Conservation (phyloP, 2,888 invertebrate genomes). For the Drosophila neutralis region DNA sequence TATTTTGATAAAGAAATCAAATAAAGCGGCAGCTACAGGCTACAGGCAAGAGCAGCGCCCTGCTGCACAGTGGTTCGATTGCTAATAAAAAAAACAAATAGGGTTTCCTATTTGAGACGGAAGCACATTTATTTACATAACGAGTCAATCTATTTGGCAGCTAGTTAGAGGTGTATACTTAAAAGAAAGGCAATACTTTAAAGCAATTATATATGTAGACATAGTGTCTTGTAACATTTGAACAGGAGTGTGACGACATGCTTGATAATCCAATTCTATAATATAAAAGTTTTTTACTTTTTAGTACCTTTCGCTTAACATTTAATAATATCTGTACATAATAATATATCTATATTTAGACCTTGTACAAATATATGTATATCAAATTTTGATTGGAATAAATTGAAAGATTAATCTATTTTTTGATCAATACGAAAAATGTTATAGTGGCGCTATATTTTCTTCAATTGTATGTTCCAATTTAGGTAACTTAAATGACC, state of each 20-base stretch:
- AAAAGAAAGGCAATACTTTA: not conserved
- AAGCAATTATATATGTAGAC: not conserved
- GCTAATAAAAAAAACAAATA: constrained; percentile 22
- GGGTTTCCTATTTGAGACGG: constrained; percentile 18
- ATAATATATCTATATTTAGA: not conserved
- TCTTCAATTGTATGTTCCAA: not conserved
- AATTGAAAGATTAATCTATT: not conserved
- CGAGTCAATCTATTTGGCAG: constrained; percentile 19
- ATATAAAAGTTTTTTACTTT: not conserved
- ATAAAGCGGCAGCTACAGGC: constrained; percentile 62
- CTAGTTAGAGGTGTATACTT: not conserved
- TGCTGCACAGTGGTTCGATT: constrained; percentile 48
- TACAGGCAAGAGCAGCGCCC: constrained; percentile 17
- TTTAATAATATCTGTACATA: not conserved
- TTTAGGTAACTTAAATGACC: not conserved
- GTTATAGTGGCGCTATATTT: not conserved
- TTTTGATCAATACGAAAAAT: not conserved
- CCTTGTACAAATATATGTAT: not conserved
- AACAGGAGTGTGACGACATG: not conserved
- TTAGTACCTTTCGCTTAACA: not conserved
- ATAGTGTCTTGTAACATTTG: not conserved
- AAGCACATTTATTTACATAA: not conserved
- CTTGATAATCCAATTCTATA: not conserved
- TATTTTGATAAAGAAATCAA: constrained; percentile 80
- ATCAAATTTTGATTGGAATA: not conserved